Percentiles rank a stretch among this genome's conserved stretches.
Evolutionary conservation across 2,797 vertebrate genomes (phyloP).

Genomic region (Gymnocypris eckloni): DNA sequence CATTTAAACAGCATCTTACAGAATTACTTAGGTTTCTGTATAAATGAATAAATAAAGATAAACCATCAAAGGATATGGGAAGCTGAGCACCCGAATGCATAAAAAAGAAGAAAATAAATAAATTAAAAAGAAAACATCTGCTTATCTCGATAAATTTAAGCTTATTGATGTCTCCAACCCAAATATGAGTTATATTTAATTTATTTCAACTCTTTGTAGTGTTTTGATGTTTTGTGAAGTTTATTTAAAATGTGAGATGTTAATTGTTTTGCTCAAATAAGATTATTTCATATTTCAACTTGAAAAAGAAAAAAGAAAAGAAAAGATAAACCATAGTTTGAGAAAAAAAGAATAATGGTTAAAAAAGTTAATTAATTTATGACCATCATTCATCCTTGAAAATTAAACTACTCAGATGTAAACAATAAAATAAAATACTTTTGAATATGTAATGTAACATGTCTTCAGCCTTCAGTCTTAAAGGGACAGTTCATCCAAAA

Average conservation of each 20-base stretch:
- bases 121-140: neutral
- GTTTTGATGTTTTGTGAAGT: slow-evolving; percentile 15
- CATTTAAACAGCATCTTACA: neutral
- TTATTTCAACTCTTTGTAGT: slow-evolving; percentile 2
- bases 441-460: neutral
- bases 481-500: neutral
- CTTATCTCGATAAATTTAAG: slow-evolving; percentile 12
- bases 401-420: neutral
- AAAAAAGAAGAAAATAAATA: neutral
- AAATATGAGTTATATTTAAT: slow-evolving; percentile 17
- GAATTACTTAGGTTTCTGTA: neutral
- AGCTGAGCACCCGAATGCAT: neutral
- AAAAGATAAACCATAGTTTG: neutral
- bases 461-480: neutral
- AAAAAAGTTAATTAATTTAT: slow-evolving; percentile 1
- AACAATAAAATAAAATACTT: neutral
- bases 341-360: neutral
- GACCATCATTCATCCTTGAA: neutral
- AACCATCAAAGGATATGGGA: neutral
- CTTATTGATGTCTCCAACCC: slow-evolving; percentile 10
- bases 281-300: neutral
- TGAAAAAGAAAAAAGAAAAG: neutral
- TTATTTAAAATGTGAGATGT: slow-evolving; percentile 16
- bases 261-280: slow-evolving; percentile 18
- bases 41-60: neutral